Evolutionary conservation across 2,888 invertebrate species (phyloP).

Genomic region (Chelonus formosanus): DNA sequence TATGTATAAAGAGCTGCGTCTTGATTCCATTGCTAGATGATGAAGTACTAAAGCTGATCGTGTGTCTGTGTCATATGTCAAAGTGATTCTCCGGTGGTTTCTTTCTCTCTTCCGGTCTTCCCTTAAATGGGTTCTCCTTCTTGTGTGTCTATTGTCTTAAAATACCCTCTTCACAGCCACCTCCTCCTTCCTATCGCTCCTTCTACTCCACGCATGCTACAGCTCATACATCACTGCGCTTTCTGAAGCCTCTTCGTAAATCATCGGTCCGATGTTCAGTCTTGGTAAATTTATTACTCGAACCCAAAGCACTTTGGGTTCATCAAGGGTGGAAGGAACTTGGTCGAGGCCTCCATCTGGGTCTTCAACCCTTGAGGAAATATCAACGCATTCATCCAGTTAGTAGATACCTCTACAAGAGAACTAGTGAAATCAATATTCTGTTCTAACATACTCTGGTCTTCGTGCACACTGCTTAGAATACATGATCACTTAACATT

Average conservation of each 20-base stretch:
- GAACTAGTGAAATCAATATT: slow-evolving; percentile 16
- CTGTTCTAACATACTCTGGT: slow-evolving; percentile 15
- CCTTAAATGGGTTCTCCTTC: background rate
- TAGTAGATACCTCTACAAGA: background rate
- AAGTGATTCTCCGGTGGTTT: slow-evolving; percentile 2
- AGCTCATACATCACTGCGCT: slow-evolving; percentile 51
- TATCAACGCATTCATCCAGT: slow-evolving; percentile 26
- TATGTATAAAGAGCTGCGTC: no score
- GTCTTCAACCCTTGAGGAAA: slow-evolving; percentile 34
- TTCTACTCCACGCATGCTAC: slow-evolving; percentile 3
- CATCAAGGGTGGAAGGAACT: slow-evolving; percentile 48
- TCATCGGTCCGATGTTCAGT: slow-evolving; percentile 53
- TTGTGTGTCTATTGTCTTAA: slow-evolving; percentile 50
- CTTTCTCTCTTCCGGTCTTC: background rate
- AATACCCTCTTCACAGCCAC: slow-evolving; percentile 5
- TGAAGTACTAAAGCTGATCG: background rate
- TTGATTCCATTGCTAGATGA: no score
- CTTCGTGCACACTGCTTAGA: background rate
- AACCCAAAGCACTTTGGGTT: slow-evolving; percentile 52
- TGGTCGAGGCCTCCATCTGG: slow-evolving; percentile 39
- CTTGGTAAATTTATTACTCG: slow-evolving; percentile 54
- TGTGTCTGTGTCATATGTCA: slow-evolving; percentile 16
- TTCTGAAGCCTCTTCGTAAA: slow-evolving; percentile 51
- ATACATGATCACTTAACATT: no score
- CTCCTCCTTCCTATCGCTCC: background rate